These are phyloP conservation scores for Orussus abietinus DNA, from an alignment of 1,140 invertebrate genomes.

Conservation along the genomic window DNA sequence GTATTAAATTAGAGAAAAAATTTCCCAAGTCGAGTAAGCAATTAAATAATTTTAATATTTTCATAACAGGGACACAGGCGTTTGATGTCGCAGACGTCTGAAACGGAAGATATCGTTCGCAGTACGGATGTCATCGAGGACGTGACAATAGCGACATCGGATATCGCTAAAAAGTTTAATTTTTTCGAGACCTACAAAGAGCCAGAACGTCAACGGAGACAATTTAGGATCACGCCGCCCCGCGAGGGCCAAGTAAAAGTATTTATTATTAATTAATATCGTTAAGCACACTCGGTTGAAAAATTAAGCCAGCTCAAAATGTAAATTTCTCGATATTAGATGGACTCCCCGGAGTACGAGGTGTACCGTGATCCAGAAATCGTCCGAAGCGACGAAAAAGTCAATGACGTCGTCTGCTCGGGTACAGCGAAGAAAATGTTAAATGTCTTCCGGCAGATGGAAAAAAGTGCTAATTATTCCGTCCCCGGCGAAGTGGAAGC, in stretches of 20 bases:
- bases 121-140: conserved; percentile 70
- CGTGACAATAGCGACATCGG: conserved; percentile 72
- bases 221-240: conserved; percentile 83
- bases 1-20: too few species aligned
- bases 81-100: too few species aligned
- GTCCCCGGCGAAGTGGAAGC: conserved; percentile 58
- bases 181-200: conserved; percentile 87
- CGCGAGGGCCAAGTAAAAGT: conserved; percentile 68
- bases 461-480: conserved; percentile 65
- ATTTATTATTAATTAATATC: neutral
- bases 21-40: too few species aligned
- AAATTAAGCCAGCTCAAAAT: neutral
- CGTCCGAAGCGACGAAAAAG: conserved; percentile 61
- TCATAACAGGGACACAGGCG: too few species aligned
- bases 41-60: too few species aligned
- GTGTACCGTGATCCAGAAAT: conserved; percentile 73
- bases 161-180: conserved; percentile 80
- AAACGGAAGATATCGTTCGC: conserved; percentile 70
- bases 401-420: conserved; percentile 53
- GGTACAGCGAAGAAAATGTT: conserved; percentile 83
- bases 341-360: conserved; percentile 69
- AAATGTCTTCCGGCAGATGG: conserved; percentile 81
- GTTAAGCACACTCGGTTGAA: neutral
- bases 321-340: conserved; percentile 35
- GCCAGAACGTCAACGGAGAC: conserved; percentile 64